phyloP scores from a whole-genome alignment of 2,888 invertebrate genomes.

The Pyrgus malvae region DNA sequence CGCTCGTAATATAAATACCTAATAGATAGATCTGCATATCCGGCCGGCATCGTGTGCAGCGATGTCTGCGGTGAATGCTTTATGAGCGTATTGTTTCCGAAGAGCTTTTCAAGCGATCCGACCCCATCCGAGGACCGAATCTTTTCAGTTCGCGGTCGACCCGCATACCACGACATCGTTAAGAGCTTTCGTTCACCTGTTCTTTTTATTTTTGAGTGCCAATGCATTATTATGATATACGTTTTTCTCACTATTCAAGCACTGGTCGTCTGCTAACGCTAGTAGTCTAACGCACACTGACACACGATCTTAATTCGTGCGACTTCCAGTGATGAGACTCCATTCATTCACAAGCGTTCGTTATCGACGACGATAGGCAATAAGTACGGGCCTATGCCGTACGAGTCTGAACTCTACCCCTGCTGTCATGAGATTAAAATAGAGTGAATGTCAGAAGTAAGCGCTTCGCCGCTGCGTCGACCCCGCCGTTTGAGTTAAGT shows the following conservation, averaged over 20 bases:
- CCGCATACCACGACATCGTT: conserved; percentile 63
- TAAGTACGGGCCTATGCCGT: conserved; percentile 49
- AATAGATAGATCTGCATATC: conserved; percentile 32
- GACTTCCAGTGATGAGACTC: conserved; percentile 74
- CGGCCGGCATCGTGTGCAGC: conserved; percentile 46
- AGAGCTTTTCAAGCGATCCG: conserved; percentile 52
- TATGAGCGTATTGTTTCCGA: conserved; percentile 74
- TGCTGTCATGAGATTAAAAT: conserved; percentile 49
- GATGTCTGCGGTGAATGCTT: conserved; percentile 70
- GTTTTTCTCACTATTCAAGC: conserved; percentile 33
- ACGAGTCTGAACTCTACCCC: conserved; percentile 62
- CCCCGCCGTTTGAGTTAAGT: conserved; percentile 78
- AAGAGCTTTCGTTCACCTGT: conserved; percentile 51
- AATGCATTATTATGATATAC: conserved; percentile 30
- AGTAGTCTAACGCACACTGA: conserved; percentile 50
- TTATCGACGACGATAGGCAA: conserved; percentile 53
- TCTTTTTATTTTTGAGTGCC: conserved; percentile 43
- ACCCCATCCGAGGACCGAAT: conserved; percentile 53
- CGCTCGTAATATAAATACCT: conserved; percentile 11
- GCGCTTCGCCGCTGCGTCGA: conserved; percentile 56
- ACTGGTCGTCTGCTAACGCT: conserved; percentile 41
- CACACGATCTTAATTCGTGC: conserved; percentile 61
- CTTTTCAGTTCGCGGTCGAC: conserved; percentile 71
- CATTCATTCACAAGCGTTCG: conserved; percentile 75
- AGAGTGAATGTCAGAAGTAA: conserved; percentile 40